These are phyloP conservation scores for Scaptomyza reducta DNA, from an alignment of 2,888 invertebrate species.

Conservation along the genomic window DNA sequence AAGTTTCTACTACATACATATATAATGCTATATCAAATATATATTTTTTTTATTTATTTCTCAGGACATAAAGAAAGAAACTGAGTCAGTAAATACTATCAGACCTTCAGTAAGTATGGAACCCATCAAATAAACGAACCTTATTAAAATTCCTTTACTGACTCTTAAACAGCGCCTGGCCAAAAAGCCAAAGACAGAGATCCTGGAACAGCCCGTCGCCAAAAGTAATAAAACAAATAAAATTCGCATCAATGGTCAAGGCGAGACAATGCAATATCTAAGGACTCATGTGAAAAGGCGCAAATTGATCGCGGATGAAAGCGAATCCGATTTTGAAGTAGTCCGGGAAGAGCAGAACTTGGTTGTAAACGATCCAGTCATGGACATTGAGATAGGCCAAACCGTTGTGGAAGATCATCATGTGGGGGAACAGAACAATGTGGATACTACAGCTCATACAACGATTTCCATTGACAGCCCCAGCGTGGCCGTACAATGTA, in stretches of 20 bases:
- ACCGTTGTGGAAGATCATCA: slow-evolving; percentile 2
- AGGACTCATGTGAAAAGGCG: slow-evolving; percentile 10
- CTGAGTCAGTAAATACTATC: not conserved
- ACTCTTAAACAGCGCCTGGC: not conserved
- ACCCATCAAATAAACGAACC: too few relatives aligned
- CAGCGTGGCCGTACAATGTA: slow-evolving; percentile 44
- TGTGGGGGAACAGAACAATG: not conserved
- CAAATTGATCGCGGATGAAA: slow-evolving; percentile 2
- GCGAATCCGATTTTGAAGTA: not conserved
- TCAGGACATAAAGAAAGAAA: not conserved
- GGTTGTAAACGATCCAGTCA: not conserved
- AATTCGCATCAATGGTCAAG: slow-evolving; percentile 4
- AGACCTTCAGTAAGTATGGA: slow-evolving; percentile 6
- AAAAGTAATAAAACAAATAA: not conserved
- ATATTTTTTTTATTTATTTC: not conserved
- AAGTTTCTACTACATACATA: not conserved
- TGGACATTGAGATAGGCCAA: slow-evolving; percentile 3
- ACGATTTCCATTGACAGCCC: slow-evolving; percentile 15
- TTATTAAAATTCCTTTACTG: not conserved
- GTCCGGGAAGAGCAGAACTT: not conserved
- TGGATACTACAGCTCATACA: not conserved
- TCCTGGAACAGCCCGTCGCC: not conserved
- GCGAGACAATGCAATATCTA: slow-evolving; percentile 10
- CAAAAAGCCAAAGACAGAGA: slow-evolving; percentile 6
- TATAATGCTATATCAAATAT: not conserved